These are phyloP conservation scores for Sinelater perroti DNA, from an alignment of 2,888 invertebrate genomes.

Conservation along the genomic window DNA sequence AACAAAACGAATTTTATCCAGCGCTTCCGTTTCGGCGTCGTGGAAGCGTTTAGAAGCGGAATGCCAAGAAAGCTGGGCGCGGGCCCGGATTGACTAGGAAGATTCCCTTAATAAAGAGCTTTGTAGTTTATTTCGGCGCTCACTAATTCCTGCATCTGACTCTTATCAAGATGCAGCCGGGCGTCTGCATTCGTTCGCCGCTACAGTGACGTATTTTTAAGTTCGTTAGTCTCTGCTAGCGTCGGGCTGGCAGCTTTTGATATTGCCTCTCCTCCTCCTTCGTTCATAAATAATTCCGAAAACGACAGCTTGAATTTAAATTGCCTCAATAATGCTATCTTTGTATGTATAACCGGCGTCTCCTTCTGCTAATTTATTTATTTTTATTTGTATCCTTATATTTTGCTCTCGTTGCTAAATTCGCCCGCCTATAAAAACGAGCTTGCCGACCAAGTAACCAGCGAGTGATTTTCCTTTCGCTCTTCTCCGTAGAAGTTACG, in stretches of 20 bases:
- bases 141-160: constrained; percentile 2
- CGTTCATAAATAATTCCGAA: constrained; percentile 29
- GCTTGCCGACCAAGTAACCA: no score
- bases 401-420: no score
- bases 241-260: constrained; percentile 11
- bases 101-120: constrained; percentile 5
- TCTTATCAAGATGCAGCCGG: constrained; percentile 20
- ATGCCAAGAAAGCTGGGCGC: background rate
- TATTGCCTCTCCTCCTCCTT: constrained; percentile 21
- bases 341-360: constrained; percentile 6
- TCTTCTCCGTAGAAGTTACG: no score
- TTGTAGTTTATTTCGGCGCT: background rate
- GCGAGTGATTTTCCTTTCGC: no score
- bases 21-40: constrained; percentile 45
- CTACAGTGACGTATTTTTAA: constrained; percentile 28
- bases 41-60: constrained; percentile 24
- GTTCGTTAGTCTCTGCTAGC: constrained; percentile 23
- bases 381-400: no score
- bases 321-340: background rate
- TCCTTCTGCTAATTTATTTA: constrained; percentile 3
- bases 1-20: constrained; percentile 49
- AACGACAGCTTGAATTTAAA: constrained; percentile 21
- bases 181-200: constrained; percentile 23
- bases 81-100: background rate
- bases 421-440: no score